These are phyloP conservation scores for Artemisiospiza belli DNA, from an alignment of 2,113 vertebrate species.

Conservation along the genomic window DNA sequence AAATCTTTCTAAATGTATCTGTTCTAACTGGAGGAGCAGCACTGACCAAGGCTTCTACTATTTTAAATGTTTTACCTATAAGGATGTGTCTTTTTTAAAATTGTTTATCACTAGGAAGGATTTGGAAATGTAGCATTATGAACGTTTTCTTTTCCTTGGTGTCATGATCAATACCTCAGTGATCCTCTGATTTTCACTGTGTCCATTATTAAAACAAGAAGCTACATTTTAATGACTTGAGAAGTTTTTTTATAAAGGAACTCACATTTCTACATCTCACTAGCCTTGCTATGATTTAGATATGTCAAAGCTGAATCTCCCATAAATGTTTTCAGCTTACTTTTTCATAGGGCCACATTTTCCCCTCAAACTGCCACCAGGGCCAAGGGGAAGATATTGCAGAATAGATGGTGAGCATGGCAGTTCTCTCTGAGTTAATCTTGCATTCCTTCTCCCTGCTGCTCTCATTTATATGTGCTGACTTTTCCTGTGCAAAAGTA, in stretches of 20 bases:
- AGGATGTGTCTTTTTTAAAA: neutral
- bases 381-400: neutral
- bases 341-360: neutral
- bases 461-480: slow-evolving; percentile 2
- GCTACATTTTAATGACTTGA: neutral
- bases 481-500: slow-evolving; percentile 3
- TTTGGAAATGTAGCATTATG: neutral
- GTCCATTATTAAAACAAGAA: neutral
- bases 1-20: neutral
- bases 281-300: neutral
- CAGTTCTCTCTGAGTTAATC: neutral
- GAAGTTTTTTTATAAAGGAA: neutral
- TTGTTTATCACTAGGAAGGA: neutral
- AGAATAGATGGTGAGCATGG: neutral
- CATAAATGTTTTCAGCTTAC: neutral
- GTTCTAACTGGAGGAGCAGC: neutral
- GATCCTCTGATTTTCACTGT: neutral
- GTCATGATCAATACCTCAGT: neutral
- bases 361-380: neutral
- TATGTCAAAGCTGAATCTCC: neutral
- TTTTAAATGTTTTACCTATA: neutral
- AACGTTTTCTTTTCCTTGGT: neutral
- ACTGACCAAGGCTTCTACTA: neutral
- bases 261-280: neutral
- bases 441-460: neutral